Percentiles rank a stretch among this genome's conserved stretches.
Conservation (phyloP, 1,140 invertebrate species). For the Listronotus bonariensis region DNA sequence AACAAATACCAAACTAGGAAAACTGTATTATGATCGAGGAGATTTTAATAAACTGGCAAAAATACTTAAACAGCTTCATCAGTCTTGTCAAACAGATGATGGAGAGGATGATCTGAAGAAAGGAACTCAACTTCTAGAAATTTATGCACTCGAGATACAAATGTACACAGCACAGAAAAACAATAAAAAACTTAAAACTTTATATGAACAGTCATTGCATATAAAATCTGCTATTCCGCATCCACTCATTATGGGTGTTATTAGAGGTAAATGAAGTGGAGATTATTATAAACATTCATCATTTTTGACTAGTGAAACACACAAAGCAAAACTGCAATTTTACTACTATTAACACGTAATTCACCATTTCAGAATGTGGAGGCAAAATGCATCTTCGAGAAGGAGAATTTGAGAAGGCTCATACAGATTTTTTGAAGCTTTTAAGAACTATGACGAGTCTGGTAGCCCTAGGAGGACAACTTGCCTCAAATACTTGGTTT, state of each 20-base stretch:
- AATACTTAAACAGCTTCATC: slow-evolving; percentile 96
- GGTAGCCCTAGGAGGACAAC: slow-evolving; percentile 94
- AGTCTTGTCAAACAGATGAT: slow-evolving; percentile 98
- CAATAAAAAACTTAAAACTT: slow-evolving; percentile 97
- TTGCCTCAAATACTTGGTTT: slow-evolving; percentile 97
- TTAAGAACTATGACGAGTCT: slow-evolving; percentile 99
- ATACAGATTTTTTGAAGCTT: slow-evolving; percentile 99
- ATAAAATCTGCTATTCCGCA: slow-evolving; percentile 99
- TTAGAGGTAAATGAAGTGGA: slow-evolving; percentile 38
- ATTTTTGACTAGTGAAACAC: too few relatives aligned
- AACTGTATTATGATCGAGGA: slow-evolving; percentile 95
- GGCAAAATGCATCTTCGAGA: slow-evolving; percentile 99
- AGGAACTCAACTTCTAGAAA: slow-evolving; percentile 96
- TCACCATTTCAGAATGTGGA: slow-evolving; percentile 77
- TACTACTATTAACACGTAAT: too few relatives aligned
- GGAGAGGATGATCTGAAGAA: slow-evolving; percentile 99
- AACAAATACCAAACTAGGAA: slow-evolving; percentile 98
- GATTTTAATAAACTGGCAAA: slow-evolving; percentile 95
- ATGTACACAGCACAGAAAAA: slow-evolving; percentile 99
- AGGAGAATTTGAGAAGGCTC: slow-evolving; percentile 93
- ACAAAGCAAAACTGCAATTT: too few relatives aligned
- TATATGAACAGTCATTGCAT: slow-evolving; percentile 98
- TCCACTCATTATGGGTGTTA: slow-evolving; percentile 73
- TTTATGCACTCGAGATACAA: slow-evolving; percentile 99
- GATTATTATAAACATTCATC: too few relatives aligned